Base-by-base conservation (phyloP, 2,888 invertebrate species). In the Calameuta idolon region DNA sequence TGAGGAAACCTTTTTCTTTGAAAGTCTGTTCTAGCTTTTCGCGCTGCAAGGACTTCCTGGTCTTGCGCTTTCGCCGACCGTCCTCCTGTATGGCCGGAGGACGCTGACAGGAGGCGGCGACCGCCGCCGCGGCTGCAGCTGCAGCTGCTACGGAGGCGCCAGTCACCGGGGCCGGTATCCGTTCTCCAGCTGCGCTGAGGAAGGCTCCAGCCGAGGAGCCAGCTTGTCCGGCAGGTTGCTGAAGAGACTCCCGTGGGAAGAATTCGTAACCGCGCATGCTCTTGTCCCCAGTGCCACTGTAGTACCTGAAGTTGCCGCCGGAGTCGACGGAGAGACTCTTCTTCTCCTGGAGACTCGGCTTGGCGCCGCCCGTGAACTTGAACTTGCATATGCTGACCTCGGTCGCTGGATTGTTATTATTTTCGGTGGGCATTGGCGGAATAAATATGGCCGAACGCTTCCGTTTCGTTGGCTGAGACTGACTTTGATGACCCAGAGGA, bases 341-440 rank as follows among this genome's bases (percentile, higher is more conserved):
- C 92, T 98, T 98, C 88, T 98, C 97, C 89, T 98, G 97, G 75
- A 98, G 89, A 79, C 95, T 95, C 0, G 98, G 98, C 83, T 97
- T 97, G 0, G 97, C 96, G 0, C 98, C 98, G 0, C 97, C 97
- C 0, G 97, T 97, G 89, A 98, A 97, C 90, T 98, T 98, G 89
- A 98, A 98, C 91, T 98, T 98, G 90, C 98, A 98, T 88, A 98
- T 98, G 90, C 96, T 96, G 71, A 97, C 97, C 91, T 97, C 96
- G 0, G 96, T 96, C 0, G 96, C 95, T 0, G 96, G 96, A 85
- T 96, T 96, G 4, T 95, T 94, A 85, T 94, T 95, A 80, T 92
- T 94, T 86, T 96, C 96, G 4, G 95, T 93, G 0, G 96, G 96
- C 90, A 96, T 95, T 0, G 97, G 96, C 0, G 97, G 97, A 83